Evolutionary conservation across 1,140 invertebrate species (phyloP).

Genomic region (Phenacoccus solenopsis): DNA sequence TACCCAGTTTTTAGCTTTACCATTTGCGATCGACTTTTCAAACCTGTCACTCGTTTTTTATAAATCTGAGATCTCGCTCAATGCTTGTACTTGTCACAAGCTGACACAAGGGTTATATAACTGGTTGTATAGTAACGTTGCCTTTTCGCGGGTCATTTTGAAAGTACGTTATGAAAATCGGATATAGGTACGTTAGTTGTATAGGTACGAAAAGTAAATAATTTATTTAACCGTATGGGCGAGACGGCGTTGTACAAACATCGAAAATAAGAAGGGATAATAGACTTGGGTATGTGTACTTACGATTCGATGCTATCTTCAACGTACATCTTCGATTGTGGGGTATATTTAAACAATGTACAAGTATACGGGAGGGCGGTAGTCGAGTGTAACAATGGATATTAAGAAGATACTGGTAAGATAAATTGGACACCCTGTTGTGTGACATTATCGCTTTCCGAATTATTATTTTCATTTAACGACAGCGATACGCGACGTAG

Average conservation of each 20-base stretch:
- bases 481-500: background rate
- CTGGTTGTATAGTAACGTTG: too few relatives aligned
- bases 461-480: background rate
- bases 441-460: background rate
- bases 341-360: background rate
- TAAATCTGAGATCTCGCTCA: too few relatives aligned
- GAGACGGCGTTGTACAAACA: background rate
- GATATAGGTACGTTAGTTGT: too few relatives aligned
- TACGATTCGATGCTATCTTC: background rate
- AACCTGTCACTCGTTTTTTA: too few relatives aligned
- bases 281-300: too few relatives aligned
- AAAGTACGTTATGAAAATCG: too few relatives aligned
- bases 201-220: background rate
- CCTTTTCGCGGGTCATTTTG: too few relatives aligned
- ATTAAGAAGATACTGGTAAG: background rate
- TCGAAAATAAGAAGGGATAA: background rate
- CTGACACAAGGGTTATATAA: too few relatives aligned
- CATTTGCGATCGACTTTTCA: too few relatives aligned
- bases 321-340: background rate
- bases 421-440: background rate
- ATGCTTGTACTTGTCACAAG: too few relatives aligned
- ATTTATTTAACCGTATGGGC: too few relatives aligned
- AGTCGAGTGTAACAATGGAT: background rate
- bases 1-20: too few relatives aligned
- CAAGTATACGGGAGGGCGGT: background rate